Base-by-base conservation (phyloP, 2,888 invertebrate species). In the Oeneis ivallda region DNA sequence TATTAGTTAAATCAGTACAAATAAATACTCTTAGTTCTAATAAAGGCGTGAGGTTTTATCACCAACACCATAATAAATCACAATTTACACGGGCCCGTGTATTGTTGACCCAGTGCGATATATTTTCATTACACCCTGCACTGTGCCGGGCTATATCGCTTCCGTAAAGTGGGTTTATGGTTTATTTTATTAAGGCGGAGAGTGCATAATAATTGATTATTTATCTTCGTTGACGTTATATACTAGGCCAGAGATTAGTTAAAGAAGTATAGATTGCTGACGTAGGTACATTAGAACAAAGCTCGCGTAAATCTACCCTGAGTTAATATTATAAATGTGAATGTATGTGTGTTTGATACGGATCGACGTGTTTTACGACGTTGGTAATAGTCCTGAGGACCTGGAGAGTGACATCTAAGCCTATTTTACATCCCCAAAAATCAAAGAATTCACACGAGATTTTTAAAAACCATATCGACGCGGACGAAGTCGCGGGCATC, bases 51-150 rank as follows among this genome's bases (percentile, higher is more conserved):
- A 41, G 17, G 52, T 61, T 61, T 60, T 61, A 61, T 52, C 62
- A 57, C 37, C 50, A 64, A 19, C 32, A 41, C 57, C 65, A 57
- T 56, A 32, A 62, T 57, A 62, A 62, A 65, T 65, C 60, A 41
- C 65, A 62, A 65, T 65, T 65, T 57, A 61, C 61, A 61, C 61
- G 52, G 61, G 49, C 61, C 52, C 37, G 61, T 52, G 61, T 52
- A 61, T 61, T 61, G 61, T 61, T 65, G 65, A 65, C 65, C 65
- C 50, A 62, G 41, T 65, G 41, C 62, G 57, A 65, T 65, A 65
- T 62, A 57, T 45, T 62, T 57, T 65, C 62, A 65, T 65, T 62
- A 62, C 39, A 50, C 52, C 41, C 37, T 37, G 37, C 7, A 37
- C 37, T 34, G 32, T 19, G 26, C 45, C 13, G 32, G 57, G 41